These are phyloP conservation scores for Montipora sp. DNA, from an alignment of 64 coral and sea anemone genomes.

Conservation along the genomic window DNA sequence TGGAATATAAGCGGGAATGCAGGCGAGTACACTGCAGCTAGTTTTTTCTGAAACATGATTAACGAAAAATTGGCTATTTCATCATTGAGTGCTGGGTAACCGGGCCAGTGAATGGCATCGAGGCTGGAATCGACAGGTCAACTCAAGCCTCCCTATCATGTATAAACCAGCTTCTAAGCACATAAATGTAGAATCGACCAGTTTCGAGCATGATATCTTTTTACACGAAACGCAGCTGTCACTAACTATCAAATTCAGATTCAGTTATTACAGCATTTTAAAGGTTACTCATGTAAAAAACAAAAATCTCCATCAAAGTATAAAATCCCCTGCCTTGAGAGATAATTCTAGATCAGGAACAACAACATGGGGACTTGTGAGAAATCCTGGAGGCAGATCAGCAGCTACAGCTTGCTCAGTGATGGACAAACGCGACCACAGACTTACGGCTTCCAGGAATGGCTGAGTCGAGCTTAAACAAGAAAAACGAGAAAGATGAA, in stretches of 20 bases:
- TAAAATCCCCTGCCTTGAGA: constrained; percentile 57
- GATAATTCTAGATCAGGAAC: constrained; percentile 82
- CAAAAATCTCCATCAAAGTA: background rate
- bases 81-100: no score
- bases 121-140: no score
- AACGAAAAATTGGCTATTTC: background rate
- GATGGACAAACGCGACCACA: constrained; percentile 82
- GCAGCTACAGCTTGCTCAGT: constrained; percentile 75
- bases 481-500: background rate
- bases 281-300: no score
- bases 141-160: no score
- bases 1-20: constrained; percentile 25
- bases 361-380: constrained; percentile 70
- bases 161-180: no score
- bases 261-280: no score
- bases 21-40: constrained; percentile 60
- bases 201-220: no score
- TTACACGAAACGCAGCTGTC: no score
- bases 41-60: constrained; percentile 17
- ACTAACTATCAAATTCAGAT: no score
- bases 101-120: no score
- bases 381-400: constrained; percentile 53
- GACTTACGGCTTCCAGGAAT: constrained; percentile 60
- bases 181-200: no score
- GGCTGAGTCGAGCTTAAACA: constrained; percentile 45